phyloP scores from a whole-genome alignment of 2,888 invertebrate genomes.

The Oligia fasciuncula region DNA sequence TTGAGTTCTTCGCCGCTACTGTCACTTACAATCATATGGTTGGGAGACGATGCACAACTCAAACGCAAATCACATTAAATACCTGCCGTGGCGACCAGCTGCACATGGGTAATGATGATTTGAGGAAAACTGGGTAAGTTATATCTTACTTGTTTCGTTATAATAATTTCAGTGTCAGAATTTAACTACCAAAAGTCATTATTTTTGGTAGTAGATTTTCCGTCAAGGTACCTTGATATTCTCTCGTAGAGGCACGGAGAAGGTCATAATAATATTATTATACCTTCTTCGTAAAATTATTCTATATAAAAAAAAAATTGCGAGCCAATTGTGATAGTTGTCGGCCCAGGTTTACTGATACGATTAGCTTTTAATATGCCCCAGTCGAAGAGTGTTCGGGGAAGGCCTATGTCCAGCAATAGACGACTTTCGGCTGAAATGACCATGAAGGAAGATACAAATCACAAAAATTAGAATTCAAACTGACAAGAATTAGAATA shows the following conservation, averaged over 20 bases:
- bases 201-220: background rate
- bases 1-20: conserved; percentile 74
- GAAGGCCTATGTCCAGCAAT: background rate
- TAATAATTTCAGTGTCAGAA: background rate
- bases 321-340: background rate
- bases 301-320: background rate
- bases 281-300: background rate
- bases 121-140: conserved; percentile 67
- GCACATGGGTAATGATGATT: conserved; percentile 74
- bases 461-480: background rate
- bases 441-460: background rate
- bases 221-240: no score
- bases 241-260: no score
- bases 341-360: background rate
- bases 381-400: background rate
- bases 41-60: conserved; percentile 69
- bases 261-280: background rate
- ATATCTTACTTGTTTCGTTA: no score
- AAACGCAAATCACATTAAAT: conserved; percentile 67
- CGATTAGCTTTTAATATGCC: background rate
- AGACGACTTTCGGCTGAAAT: background rate
- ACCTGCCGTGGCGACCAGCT: conserved; percentile 70
- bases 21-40: conserved; percentile 73
- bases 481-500: no score
- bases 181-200: background rate